phyloP scores from a whole-genome alignment of 2,113 vertebrate species.

The Brienomyrus brachyistius region DNA sequence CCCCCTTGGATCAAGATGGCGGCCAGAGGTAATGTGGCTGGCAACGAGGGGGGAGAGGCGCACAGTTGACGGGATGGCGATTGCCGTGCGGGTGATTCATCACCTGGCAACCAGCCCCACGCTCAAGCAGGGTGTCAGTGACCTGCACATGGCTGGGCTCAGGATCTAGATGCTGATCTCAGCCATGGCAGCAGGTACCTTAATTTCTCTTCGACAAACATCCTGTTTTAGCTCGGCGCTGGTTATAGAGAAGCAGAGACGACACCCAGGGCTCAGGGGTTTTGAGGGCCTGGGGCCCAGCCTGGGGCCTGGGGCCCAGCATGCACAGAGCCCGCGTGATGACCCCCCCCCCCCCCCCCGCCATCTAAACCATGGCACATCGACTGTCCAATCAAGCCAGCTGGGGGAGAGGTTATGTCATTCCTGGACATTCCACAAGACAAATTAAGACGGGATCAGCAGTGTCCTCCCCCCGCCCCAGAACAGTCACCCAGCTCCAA shows the following conservation, averaged over 20 bases:
- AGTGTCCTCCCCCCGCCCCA: slow-evolving; percentile 35
- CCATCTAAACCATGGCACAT: background rate
- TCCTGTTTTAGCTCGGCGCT: background rate
- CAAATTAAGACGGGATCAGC: slow-evolving; percentile 61
- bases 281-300: background rate
- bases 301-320: background rate
- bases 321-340: background rate
- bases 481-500: slow-evolving; percentile 54
- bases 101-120: background rate
- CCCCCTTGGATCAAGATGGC: background rate
- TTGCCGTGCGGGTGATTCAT: background rate
- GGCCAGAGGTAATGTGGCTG: background rate
- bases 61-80: background rate
- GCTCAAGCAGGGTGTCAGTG: background rate
- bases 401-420: slow-evolving; percentile 27
- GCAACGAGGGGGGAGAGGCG: background rate
- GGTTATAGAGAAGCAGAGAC: background rate
- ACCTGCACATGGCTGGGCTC: background rate
- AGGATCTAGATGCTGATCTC: background rate
- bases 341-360: too few species aligned
- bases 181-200: background rate
- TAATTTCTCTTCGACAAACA: background rate
- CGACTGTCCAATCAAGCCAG: background rate
- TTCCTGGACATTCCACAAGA: slow-evolving; percentile 51
- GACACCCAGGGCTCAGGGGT: background rate